These are phyloP conservation scores for Pseudochirops corinnae DNA, from an alignment of 2,797 vertebrate genomes.

Conservation along the genomic window DNA sequence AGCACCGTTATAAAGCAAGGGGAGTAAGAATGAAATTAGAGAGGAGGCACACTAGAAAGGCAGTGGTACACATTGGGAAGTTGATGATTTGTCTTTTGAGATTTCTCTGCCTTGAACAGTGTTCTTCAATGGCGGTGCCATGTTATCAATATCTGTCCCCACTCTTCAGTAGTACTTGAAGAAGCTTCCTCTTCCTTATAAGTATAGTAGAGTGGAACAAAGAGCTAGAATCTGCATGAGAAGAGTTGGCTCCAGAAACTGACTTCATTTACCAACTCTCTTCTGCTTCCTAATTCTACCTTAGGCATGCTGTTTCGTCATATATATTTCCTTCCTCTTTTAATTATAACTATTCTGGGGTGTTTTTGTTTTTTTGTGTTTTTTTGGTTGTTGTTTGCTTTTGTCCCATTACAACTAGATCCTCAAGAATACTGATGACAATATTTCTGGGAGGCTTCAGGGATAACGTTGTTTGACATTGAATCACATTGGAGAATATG, in stretches of 20 bases:
- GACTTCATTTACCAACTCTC: not conserved
- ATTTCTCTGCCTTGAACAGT: not conserved
- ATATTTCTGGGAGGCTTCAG: not conserved
- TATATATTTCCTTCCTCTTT: not conserved
- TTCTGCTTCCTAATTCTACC: too few species aligned
- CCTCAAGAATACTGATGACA: not conserved
- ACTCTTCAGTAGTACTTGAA: not conserved
- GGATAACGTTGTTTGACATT: not conserved
- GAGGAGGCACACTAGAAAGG: not conserved
- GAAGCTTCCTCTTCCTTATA: not conserved
- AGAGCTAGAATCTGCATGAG: not conserved
- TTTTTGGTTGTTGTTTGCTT: not conserved
- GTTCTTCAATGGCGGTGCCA: not conserved
- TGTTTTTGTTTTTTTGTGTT: not conserved
- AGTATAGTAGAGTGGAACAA: not conserved
- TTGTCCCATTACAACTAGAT: not conserved
- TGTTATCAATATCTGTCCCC: not conserved
- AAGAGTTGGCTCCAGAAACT: not conserved
- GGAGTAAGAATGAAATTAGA: not conserved
- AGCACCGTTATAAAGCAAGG: not conserved
- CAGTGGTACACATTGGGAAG: not conserved
- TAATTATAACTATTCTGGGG: not conserved
- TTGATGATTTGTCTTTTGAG: not conserved
- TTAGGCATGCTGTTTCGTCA: not conserved
- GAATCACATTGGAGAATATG: not conserved